These are phyloP conservation scores for Ennomos fuscantarius DNA, from an alignment of 2,888 invertebrate species.

Conservation along the genomic window DNA sequence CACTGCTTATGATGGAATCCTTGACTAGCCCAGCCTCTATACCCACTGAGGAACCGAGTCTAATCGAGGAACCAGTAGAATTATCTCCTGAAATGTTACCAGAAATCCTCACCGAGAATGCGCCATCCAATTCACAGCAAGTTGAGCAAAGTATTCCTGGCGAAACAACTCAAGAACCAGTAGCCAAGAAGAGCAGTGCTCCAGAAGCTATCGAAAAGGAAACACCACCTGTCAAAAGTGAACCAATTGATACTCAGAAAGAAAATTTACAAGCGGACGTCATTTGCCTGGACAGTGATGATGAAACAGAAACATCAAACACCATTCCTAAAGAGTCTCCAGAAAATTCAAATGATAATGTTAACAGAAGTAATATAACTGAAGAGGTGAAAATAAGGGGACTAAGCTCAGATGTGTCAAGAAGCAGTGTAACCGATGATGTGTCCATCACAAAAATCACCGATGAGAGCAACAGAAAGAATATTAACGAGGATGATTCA, in stretches of 20 bases:
- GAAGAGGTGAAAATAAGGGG: slow-evolving; percentile 1
- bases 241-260: slow-evolving; percentile 41
- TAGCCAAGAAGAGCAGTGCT: background rate
- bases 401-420: slow-evolving; percentile 4
- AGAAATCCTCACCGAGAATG: background rate
- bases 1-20: slow-evolving; percentile 48
- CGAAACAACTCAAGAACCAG: background rate
- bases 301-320: slow-evolving; percentile 59
- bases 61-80: slow-evolving; percentile 11
- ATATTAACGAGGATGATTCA: slow-evolving; percentile 18
- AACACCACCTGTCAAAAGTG: slow-evolving; percentile 50
- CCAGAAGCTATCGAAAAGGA: background rate
- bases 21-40: slow-evolving; percentile 2
- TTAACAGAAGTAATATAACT: background rate
- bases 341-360: background rate
- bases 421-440: slow-evolving; percentile 4
- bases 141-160: background rate
- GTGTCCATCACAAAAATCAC: background rate
- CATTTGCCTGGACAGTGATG: slow-evolving; percentile 74
- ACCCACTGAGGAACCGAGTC: background rate
- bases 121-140: background rate
- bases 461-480: background rate
- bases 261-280: slow-evolving; percentile 32
- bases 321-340: background rate
- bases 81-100: slow-evolving; percentile 6